Conservation (phyloP, 2,113 vertebrate genomes). For the Gasterosteus aculeatus region DNA sequence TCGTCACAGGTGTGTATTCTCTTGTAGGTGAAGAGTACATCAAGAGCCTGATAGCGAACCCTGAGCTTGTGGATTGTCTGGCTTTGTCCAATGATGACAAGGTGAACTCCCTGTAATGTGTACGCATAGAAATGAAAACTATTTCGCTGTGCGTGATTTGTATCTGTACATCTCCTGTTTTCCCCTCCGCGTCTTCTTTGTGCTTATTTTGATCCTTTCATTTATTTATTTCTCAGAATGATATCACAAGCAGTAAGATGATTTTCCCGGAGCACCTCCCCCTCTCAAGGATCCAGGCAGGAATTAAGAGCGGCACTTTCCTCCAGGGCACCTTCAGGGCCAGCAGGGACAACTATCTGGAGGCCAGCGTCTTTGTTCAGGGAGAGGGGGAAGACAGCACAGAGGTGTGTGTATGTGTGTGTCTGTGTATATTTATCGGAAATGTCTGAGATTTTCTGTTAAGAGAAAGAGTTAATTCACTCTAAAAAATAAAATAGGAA, state of each 20-base stretch:
- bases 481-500: neutral
- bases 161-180: neutral
- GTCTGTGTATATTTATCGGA: conserved; percentile 60
- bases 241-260: conserved; percentile 87
- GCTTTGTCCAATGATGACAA: conserved; percentile 89
- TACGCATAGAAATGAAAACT: neutral
- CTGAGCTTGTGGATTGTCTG: conserved; percentile 94
- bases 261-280: conserved; percentile 95
- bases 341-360: conserved; percentile 96
- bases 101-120: conserved; percentile 73
- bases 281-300: conserved; percentile 92
- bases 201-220: neutral
- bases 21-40: conserved; percentile 94
- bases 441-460: neutral
- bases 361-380: conserved; percentile 94
- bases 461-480: neutral
- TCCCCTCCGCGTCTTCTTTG: neutral
- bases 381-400: conserved; percentile 87
- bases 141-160: neutral
- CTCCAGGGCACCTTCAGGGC: conserved; percentile 94
- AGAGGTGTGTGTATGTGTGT: conserved; percentile 85
- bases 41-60: conserved; percentile 90
- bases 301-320: conserved; percentile 90
- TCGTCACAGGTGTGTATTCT: conserved; percentile 12
- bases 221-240: conserved; percentile 80